These are phyloP conservation scores for Apogon hyalosoma DNA, from an alignment of 2,797 vertebrate species.

Conservation along the genomic window DNA sequence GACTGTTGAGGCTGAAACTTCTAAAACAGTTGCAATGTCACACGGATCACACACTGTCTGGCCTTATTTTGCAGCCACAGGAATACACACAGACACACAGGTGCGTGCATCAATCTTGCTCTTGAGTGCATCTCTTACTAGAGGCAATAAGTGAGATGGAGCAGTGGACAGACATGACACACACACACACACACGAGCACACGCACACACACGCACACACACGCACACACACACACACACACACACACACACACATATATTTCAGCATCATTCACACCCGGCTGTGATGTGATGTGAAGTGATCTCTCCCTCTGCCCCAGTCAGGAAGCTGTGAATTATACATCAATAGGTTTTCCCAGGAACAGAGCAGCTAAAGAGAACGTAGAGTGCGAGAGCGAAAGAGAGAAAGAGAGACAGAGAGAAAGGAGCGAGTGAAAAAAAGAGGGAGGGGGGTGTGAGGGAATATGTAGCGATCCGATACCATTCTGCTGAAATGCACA, in stretches of 20 bases:
- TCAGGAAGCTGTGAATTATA: conserved; percentile 78
- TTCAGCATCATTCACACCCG: conserved; percentile 59
- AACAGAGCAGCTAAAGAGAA: conserved; percentile 50
- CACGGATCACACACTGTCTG: conserved; percentile 28
- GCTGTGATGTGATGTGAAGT: conserved; percentile 70
- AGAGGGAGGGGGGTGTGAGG: background rate
- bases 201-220: conserved; percentile 7
- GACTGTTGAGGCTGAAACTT: conserved; percentile 44
- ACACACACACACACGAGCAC: conserved; percentile 4
- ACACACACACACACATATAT: conserved; percentile 2
- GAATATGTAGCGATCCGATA: conserved; percentile 22
- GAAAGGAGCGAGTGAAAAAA: background rate
- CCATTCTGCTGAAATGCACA: conserved; percentile 60
- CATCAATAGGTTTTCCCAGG: conserved; percentile 70
- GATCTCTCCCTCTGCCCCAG: conserved; percentile 68
- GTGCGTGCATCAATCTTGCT: conserved; percentile 32
- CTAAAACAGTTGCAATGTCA: conserved; percentile 45
- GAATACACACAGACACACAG: conserved; percentile 15
- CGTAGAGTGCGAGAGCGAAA: background rate
- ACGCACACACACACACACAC: conserved; percentile 19
- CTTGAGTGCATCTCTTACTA: conserved; percentile 20
- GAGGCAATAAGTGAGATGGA: conserved; percentile 37
- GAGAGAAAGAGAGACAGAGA: background rate
- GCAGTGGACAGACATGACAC: conserved; percentile 25
- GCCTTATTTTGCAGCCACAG: conserved; percentile 12